Evolutionary conservation across 2,888 invertebrate genomes (phyloP).

Genomic region (Ennomos fuscantarius): DNA sequence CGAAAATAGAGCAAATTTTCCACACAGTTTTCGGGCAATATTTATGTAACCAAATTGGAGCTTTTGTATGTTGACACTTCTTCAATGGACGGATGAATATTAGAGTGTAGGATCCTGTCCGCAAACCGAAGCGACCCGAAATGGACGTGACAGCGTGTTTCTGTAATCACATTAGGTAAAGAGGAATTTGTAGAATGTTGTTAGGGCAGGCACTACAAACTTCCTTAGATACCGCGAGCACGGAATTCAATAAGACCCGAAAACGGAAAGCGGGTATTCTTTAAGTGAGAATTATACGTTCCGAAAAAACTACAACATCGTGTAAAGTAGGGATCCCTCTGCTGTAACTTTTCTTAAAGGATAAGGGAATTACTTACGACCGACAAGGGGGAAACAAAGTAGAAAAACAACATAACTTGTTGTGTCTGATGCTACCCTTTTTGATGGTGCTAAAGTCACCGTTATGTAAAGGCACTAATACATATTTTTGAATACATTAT

Average conservation of each 20-base stretch:
- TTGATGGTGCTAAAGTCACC: constrained; percentile 29
- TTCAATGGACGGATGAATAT: constrained; percentile 37
- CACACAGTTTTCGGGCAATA: constrained; percentile 31
- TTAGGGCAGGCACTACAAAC: constrained; percentile 65
- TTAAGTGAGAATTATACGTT: constrained; percentile 78
- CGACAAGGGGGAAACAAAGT: constrained; percentile 73
- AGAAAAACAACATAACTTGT: constrained; percentile 69
- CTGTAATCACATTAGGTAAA: constrained; percentile 62
- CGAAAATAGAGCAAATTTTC: constrained; percentile 26
- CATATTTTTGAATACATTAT: constrained; percentile 32
- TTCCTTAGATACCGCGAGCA: constrained; percentile 61
- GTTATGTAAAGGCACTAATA: constrained; percentile 33
- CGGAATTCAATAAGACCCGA: constrained; percentile 78
- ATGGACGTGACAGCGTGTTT: constrained; percentile 48
- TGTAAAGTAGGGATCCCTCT: constrained; percentile 66
- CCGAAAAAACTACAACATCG: constrained; percentile 58
- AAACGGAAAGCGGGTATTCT: constrained; percentile 65
- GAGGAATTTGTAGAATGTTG: constrained; percentile 65
- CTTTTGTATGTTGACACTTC: constrained; percentile 15
- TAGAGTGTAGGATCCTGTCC: constrained; percentile 41
- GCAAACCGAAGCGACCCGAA: constrained; percentile 45
- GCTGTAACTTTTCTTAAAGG: constrained; percentile 70
- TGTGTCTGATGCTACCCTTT: constrained; percentile 58
- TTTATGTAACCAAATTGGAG: constrained; percentile 27
- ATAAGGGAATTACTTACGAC: constrained; percentile 74